Base-by-base conservation (phyloP, 2,113 vertebrate genomes). In the Alexandromys fortis region DNA sequence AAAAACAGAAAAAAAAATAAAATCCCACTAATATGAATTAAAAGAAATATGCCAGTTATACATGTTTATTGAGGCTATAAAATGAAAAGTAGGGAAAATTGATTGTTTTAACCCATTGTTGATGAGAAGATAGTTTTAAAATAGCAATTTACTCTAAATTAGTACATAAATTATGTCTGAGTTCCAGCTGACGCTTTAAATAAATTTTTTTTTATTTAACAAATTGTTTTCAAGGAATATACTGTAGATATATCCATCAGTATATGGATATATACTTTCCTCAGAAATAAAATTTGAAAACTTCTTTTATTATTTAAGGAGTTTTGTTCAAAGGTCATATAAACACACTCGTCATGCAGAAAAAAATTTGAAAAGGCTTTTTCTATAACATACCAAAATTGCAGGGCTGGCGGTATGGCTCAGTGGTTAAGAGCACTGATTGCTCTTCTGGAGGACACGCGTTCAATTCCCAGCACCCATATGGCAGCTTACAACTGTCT, bases 111-210 rank as follows among this genome's bases (percentile, higher is more conserved):
- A 91, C 16, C 70, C 38, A 94, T 89, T 49, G 38, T 94, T 73
- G 6, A 61, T 92, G 21, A 33, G 38, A 82, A 93, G 47, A 42
- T 93, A 63, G 63, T 92, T 96, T 89, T 88, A 12, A 63, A 73
- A 82, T 65, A 76, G 16, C 33, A 63, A 1, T 70, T 94, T 85
- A 67, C 7, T 24, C n/a, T 21, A 83, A 92, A 79, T 89, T 91
- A 86, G 75, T 92, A 33, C 67, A n/a, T 42, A 63, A 90, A 49
- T 94, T 86, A 8, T 72, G 52, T 90, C 61, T 94, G 49, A 78
- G 10, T 95, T 94, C 45, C 58, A 90, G 5, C 81, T 72, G 13
- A 94, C 61, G 78, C 52, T 86, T 77, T 28, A 89, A 94, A 92
- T 67, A 10, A 65, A 77, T 91, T 45, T 52, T 95, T 83, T 92